Base-by-base conservation (phyloP, 2,113 vertebrate species). In the Turdus rufiventris region DNA sequence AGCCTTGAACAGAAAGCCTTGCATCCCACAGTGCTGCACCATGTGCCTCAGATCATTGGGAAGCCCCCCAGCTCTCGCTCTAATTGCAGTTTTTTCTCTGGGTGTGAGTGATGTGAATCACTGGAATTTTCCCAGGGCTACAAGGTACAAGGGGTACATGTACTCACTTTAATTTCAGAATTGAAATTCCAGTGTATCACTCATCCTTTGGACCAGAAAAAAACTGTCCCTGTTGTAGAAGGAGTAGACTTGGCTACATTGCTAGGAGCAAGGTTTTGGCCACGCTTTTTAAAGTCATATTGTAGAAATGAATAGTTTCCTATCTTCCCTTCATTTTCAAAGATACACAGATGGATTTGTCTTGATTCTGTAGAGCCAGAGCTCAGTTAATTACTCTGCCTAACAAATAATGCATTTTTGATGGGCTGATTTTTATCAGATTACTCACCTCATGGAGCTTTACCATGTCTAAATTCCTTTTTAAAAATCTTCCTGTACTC, bases 401-500 rank as follows among this genome's bases (percentile, higher is more conserved):
- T 72, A 75, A 65, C 9, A 33, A 58, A 91, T 45, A 17, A 67
- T 53, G 62, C 10, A 29, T 92, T 91, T 94, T 56, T 54, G 54
- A 73, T 77, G 76, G 67, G 29, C 56, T 77, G 51, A 43, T 81
- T 92, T 87, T 87, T 56, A 47, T 84, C 51, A 62, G 63, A 77
- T 89, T 84, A 56, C 51, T 86, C 28, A 88, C 53, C 43, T 71
- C 71, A 9, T 56, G 56, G 65, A 93, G 31, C 4, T 81, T 91
- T 38, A 84, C 28, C 26, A 16, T 28, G 10, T 23, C 26, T 47
- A 58, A 90, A 83, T 56, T 78, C 36, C n/a, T 57, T 5, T 5
- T 13, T 63, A 78, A 90, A 71, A 20, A 3, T 5, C 34, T 23
- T 67, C 11, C 23, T 31, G 8, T 34, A 10, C 31, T n/a, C 19